These are phyloP conservation scores for Notocelia uddmanniana DNA, from an alignment of 2,888 invertebrate genomes.

Conservation along the genomic window DNA sequence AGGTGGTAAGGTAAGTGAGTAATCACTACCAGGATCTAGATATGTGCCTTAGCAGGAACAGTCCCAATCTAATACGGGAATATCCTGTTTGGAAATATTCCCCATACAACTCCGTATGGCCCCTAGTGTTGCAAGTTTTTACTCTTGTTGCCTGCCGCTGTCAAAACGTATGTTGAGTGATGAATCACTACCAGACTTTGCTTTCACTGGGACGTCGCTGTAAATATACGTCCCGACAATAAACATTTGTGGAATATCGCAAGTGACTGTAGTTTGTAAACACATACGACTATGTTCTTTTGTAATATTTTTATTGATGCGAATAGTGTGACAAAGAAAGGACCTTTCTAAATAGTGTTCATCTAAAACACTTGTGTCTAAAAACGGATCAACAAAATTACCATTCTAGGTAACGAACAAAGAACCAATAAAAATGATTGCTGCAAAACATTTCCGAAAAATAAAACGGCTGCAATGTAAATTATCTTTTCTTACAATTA, in stretches of 20 bases:
- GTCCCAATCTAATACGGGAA: too few species aligned
- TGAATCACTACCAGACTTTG: slow-evolving; percentile 29
- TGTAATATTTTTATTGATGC: background rate
- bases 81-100: too few species aligned
- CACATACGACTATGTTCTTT: background rate
- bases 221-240: slow-evolving; percentile 8
- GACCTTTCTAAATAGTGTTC: background rate
- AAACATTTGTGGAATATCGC: background rate
- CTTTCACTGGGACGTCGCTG: slow-evolving; percentile 23
- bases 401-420: too few species aligned
- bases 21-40: too few species aligned
- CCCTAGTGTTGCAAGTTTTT: background rate
- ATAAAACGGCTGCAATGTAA: too few species aligned
- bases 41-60: too few species aligned
- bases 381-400: background rate
- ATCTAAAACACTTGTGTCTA: background rate
- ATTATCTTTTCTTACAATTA: too few species aligned
- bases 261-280: background rate
- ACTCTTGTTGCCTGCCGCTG: slow-evolving; percentile 5
- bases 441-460: too few species aligned
- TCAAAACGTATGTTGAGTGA: slow-evolving; percentile 25
- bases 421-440: too few species aligned
- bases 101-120: too few species aligned
- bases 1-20: too few species aligned
- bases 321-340: background rate